Conservation (phyloP, 2,888 invertebrate species). For the Volucella inflata region DNA sequence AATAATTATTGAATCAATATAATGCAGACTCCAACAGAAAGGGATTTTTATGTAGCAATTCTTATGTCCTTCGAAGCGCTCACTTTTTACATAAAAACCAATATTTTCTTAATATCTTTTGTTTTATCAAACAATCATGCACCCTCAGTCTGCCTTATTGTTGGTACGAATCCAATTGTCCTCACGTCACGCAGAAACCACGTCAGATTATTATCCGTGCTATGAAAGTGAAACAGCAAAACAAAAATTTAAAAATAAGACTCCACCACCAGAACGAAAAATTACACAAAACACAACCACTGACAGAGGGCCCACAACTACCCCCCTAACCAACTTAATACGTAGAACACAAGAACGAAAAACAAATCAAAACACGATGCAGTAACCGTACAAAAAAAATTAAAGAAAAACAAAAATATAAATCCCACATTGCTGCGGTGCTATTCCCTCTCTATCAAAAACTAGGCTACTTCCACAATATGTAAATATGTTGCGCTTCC, state of each 20-base stretch:
- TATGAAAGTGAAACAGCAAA: slow-evolving; percentile 41
- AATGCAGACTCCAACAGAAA: too few relatives aligned
- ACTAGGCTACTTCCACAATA: slow-evolving; percentile 47
- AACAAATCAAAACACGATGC: slow-evolving; percentile 40
- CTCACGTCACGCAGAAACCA: slow-evolving; percentile 41
- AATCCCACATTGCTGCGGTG: slow-evolving; percentile 32
- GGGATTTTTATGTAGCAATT: too few relatives aligned
- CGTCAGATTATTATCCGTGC: neutral
- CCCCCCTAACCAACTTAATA: neutral
- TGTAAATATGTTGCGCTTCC: neutral
- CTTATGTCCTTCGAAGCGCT: too few relatives aligned
- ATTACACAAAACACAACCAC: slow-evolving; percentile 2
- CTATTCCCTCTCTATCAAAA: slow-evolving; percentile 19
- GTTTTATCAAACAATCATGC: slow-evolving; percentile 8
- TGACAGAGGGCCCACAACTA: too few relatives aligned
- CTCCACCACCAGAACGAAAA: slow-evolving; percentile 10
- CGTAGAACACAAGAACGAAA: slow-evolving; percentile 25
- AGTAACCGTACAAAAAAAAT: slow-evolving; percentile 22
- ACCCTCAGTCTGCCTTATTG: too few relatives aligned
- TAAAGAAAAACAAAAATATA: slow-evolving; percentile 23
- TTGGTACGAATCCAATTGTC: too few relatives aligned
- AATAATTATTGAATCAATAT: too few relatives aligned
- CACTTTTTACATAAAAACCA: too few relatives aligned
- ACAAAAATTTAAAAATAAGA: slow-evolving; percentile 47
- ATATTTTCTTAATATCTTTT: neutral